Evolutionary conservation across 2,888 invertebrate genomes (phyloP), one percentile per base, ranked within the genome.

Genomic region (Oscheius sp.): DNA sequence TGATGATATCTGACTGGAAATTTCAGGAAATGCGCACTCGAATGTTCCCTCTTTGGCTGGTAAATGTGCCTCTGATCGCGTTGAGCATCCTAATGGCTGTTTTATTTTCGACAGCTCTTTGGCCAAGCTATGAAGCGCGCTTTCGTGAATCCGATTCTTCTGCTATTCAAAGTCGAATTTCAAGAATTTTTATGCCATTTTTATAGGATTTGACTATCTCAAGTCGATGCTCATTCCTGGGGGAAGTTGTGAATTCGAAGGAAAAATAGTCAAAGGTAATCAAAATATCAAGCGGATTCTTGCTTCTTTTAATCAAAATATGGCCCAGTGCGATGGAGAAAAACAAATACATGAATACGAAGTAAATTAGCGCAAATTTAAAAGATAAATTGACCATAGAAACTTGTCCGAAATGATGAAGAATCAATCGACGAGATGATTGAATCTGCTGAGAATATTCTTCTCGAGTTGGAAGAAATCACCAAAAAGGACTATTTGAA

Each of bases 1-100:
- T n/a, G n/a, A n/a, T n/a, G n/a, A n/a, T n/a, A n/a, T n/a, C n/a
- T n/a, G n/a, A n/a, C n/a, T n/a, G 8, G 15, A 37, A 37, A 37
- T 37, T 10, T 37, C 15, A 37, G 37, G 37, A 37, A 10, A 8
- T 10, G 5, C 48, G 27, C 5, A 48, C 5, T 5, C 10, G 20
- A 33, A 55, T 55, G 55, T n/a, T 55, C 2, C 34, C 55, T n/a
- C 55, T 55, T 5, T 55, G 55, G 55, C 33, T 55, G 2, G 34
- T 12, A 2, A 33, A 55, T 12, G 17, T 33, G 10, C 55, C 55
- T 31, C 34, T 55, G 1, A 34, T 55, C 17, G n/a, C 34, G 17
- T 10, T 37, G n/a, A 37, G 23, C 5, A 31, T 55, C 23, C 17
- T 55, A 33, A 23, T 55, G 6, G 23, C 55, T 2, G 20, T 55